Evolutionary conservation across 2,797 vertebrate genomes (phyloP).

Genomic region (Ispidina picta): DNA sequence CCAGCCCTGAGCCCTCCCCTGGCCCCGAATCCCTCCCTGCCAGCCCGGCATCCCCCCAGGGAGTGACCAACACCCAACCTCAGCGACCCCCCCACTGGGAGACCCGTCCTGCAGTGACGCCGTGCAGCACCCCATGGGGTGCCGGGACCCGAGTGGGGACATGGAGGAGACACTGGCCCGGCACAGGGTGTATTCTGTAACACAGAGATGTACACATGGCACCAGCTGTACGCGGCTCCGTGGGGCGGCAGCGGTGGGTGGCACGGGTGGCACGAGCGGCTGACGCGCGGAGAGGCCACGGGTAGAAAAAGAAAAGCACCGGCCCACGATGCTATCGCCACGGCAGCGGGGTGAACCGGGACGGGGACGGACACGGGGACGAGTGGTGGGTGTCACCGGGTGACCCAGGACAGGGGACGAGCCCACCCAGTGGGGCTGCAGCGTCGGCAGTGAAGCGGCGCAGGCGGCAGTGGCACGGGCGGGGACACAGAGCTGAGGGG

Average conservation of each 20-base stretch:
- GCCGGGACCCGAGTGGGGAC: neutral
- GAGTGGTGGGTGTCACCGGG: neutral
- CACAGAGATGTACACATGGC: conserved; percentile 28
- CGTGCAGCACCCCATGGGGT: neutral
- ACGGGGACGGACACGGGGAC: neutral
- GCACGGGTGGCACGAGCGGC: neutral
- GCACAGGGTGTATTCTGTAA: conserved; percentile 35
- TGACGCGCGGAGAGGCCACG: neutral
- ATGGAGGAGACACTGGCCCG: neutral
- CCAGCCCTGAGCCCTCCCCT: no score
- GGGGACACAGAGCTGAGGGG: rapidly evolving
- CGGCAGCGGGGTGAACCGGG: neutral
- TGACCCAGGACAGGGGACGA: neutral
- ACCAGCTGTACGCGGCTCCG: conserved; percentile 22
- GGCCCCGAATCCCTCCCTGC: rapidly evolving
- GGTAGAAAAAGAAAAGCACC: neutral
- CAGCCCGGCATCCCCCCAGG: neutral
- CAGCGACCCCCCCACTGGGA: neutral
- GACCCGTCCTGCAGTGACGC: neutral
- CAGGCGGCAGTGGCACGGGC: neutral
- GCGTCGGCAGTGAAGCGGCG: neutral
- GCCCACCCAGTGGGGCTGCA: neutral
- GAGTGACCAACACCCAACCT: neutral
- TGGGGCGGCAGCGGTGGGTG: neutral
- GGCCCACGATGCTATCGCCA: conserved; percentile 16